Conservation (phyloP, 2,888 invertebrate species). For the Lasioglossum oenotherae region DNA sequence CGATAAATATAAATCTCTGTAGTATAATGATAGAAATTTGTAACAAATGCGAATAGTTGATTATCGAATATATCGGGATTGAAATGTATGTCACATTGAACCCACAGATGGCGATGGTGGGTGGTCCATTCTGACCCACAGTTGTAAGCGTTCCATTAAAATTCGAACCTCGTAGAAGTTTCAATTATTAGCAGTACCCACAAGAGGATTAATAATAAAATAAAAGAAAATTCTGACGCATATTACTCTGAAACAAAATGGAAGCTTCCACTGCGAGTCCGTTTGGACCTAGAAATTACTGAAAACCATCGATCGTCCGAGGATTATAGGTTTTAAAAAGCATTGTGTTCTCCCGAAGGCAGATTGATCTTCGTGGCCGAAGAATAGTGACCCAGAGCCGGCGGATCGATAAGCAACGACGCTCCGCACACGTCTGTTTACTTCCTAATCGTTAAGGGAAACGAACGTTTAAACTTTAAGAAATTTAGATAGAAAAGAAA, state of each 20-base stretch:
- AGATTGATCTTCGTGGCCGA: background rate
- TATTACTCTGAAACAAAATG: background rate
- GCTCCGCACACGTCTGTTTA: slow-evolving; percentile 59
- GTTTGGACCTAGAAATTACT: background rate
- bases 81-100: background rate
- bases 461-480: slow-evolving; percentile 40
- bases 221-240: background rate
- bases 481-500: slow-evolving; percentile 52
- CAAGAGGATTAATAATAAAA: too few relatives aligned
- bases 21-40: too few relatives aligned
- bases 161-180: too few relatives aligned
- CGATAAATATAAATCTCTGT: background rate
- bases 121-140: background rate
- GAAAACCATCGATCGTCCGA: background rate
- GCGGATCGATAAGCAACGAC: slow-evolving; percentile 37
- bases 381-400: slow-evolving; percentile 17
- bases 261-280: background rate
- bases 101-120: background rate
- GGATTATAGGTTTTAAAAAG: background rate
- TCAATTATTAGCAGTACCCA: too few relatives aligned
- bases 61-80: background rate
- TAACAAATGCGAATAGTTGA: background rate
- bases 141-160: background rate
- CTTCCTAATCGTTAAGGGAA: slow-evolving; percentile 52
- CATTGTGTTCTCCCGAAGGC: background rate